Evolutionary conservation across 2,113 vertebrate genomes (phyloP), one percentile per base, ranked within the genome.

Genomic region (Marmota flaviventris): DNA sequence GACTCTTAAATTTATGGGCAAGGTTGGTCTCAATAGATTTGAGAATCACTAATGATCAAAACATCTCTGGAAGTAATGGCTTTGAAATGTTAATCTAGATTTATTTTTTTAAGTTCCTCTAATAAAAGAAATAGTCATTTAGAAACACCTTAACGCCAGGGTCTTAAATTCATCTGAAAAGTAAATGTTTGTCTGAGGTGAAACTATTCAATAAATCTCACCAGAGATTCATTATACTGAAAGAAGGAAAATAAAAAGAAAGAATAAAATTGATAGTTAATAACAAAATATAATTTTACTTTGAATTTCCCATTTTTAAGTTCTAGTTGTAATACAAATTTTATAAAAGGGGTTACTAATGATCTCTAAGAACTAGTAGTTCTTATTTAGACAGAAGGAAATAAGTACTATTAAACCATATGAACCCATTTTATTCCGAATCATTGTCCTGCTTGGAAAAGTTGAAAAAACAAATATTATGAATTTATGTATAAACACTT

Each of bases 1-100:
- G 22, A 82, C 34, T 34, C 56, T 48, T 69, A 18, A 85, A 8
- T 78, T 53, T 82, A 17, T 45, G 22, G 70, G 13, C 51, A 88
- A 27, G 24, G 6, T 89, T 45, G 4, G 5, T 92, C 20, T 84
- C 42, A 14, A 18, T 53, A 81, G 34, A 48, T 53, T 85, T 94
- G 48, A 53, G 69, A 61, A 67, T 91, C 20, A 61, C 61, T 88
- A 53, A 76, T 51, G 61, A 88, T 42, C 45, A 88, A 84, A 96
- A 56, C 29, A 67, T 91, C 83, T 85, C 24, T 93, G 51, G 53
- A 85, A 85, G 58, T 14, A 93, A n/a, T 67, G 18, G 32, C 48
- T 82, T 91, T 84, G 85, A 96, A 88, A 90, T 94, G 27, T 94
- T 95, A 93, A 77, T 12, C 9, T 56, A 93, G 25, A 83, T 34